Conservation (phyloP, 1,140 invertebrate genomes). For the Drosophila auraria region DNA sequence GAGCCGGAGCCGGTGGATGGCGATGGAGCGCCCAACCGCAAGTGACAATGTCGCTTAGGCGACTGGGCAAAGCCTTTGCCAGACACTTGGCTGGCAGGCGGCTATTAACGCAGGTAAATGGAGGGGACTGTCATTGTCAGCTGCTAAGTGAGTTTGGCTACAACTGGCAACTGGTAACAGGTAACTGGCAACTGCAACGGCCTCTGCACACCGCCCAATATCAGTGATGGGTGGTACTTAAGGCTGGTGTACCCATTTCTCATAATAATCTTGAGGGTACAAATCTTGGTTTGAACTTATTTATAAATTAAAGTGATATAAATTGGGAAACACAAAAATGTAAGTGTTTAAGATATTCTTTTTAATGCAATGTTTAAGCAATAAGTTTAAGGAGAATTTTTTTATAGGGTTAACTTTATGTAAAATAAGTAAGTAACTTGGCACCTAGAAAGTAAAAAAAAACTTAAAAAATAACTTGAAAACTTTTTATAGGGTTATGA, state of each 20-base stretch:
- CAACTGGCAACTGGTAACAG: slow-evolving; percentile 37
- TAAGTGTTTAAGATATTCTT: no score
- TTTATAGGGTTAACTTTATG: no score
- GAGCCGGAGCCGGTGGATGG: neutral
- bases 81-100: slow-evolving; percentile 53
- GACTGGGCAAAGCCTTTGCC: slow-evolving; percentile 55
- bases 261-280: neutral
- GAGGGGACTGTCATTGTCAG: slow-evolving; percentile 70
- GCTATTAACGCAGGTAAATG: slow-evolving; percentile 58
- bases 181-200: slow-evolving; percentile 30
- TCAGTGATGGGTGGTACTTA: slow-evolving; percentile 5
- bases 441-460: no score
- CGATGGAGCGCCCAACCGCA: slow-evolving; percentile 59
- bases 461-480: no score
- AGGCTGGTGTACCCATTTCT: neutral
- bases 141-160: slow-evolving; percentile 72
- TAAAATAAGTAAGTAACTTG: no score
- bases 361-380: no score
- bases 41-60: slow-evolving; percentile 78
- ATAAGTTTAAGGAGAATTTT: no score
- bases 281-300: neutral
- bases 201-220: slow-evolving; percentile 27
- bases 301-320: neutral
- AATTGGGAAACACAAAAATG: neutral
- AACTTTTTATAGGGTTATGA: no score